These are phyloP conservation scores for Merops nubicus DNA, from an alignment of 2,113 vertebrate species.

Conservation along the genomic window DNA sequence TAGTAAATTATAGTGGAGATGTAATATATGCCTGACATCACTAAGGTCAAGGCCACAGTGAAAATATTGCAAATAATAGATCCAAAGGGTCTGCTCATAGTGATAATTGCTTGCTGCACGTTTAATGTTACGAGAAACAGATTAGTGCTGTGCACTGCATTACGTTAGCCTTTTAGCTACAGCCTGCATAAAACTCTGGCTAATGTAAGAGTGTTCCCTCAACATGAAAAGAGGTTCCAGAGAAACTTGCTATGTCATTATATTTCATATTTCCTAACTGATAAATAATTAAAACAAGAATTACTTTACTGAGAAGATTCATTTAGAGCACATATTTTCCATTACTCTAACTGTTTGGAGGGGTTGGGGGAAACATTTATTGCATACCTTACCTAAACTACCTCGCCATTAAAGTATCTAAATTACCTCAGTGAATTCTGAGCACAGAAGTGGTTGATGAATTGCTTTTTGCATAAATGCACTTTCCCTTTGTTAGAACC, in stretches of 20 bases:
- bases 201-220: conserved; percentile 60
- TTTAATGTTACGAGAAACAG: conserved; percentile 71
- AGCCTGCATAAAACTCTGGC: conserved; percentile 39
- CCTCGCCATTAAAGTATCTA: conserved; percentile 85
- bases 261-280: conserved; percentile 80
- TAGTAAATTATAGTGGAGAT: conserved; percentile 80
- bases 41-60: conserved; percentile 74
- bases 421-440: conserved; percentile 86
- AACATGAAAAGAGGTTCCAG: conserved; percentile 47
- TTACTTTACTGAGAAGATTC: conserved; percentile 82
- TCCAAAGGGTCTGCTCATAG: conserved; percentile 57
- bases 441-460: conserved; percentile 86
- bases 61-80: conserved; percentile 73
- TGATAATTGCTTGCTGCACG: conserved; percentile 36
- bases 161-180: conserved; percentile 56
- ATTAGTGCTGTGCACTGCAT: conserved; percentile 52
- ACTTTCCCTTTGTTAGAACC: conserved; percentile 79
- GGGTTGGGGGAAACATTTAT: conserved; percentile 74
- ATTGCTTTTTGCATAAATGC: conserved; percentile 86
- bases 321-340: conserved; percentile 74
- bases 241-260: conserved; percentile 78
- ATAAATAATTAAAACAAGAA: conserved; percentile 85
- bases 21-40: conserved; percentile 81
- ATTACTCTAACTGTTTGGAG: conserved; percentile 74
- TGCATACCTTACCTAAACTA: conserved; percentile 80